Evolutionary conservation across 2,113 vertebrate genomes (phyloP).

Genomic region (Capreolus pygargus): DNA sequence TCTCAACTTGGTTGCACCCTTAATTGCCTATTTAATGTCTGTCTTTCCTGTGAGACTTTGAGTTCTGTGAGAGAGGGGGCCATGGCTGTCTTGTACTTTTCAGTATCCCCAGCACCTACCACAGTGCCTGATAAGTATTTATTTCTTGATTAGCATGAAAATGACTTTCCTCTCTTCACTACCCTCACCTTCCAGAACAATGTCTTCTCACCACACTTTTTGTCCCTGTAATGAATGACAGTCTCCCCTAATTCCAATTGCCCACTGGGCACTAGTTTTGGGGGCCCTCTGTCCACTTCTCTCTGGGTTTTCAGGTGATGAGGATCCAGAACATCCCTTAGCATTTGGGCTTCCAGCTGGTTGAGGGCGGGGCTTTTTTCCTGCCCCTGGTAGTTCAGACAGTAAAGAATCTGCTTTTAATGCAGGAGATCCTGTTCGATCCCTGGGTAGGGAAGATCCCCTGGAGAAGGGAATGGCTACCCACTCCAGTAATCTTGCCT

Average conservation of each 20-base stretch:
- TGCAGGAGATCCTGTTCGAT: background rate
- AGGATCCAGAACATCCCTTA: background rate
- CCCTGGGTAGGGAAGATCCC: background rate
- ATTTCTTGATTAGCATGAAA: background rate
- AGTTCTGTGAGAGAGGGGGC: background rate
- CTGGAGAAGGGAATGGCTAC: background rate
- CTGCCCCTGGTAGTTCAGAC: background rate
- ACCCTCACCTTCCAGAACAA: background rate
- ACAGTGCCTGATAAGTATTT: background rate
- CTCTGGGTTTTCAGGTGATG: background rate
- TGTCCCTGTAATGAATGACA: background rate
- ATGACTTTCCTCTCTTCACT: background rate
- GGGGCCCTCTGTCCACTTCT: background rate
- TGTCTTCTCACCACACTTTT: background rate
- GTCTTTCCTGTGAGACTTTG: background rate
- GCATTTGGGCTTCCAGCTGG: background rate
- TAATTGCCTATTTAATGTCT: background rate
- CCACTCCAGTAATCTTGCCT: background rate
- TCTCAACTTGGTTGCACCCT: background rate
- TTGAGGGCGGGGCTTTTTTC: background rate
- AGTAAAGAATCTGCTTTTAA: background rate
- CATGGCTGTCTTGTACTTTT: background rate
- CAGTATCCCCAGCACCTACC: background rate
- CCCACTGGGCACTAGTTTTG: background rate
- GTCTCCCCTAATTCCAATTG: background rate